Evolutionary conservation across 2,888 invertebrate species (phyloP).

Genomic region (Merodon equestris): DNA sequence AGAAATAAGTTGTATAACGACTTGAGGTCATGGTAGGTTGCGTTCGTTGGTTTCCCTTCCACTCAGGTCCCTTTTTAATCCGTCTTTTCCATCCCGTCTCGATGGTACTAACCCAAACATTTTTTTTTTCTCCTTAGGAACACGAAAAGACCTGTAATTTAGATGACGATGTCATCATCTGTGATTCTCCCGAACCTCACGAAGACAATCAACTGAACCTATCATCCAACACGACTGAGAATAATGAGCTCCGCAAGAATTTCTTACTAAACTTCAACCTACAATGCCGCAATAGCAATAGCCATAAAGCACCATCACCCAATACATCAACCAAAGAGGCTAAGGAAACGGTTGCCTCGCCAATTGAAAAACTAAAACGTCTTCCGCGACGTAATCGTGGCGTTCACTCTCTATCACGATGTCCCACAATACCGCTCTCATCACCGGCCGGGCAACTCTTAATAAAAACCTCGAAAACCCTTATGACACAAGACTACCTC

Average conservation of each 20-base stretch:
- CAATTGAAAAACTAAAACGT: conserved; percentile 74
- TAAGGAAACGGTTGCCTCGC: conserved; percentile 33
- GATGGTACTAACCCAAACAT: conserved; percentile 2
- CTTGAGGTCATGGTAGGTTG: too few relatives aligned
- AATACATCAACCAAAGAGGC: conserved; percentile 65
- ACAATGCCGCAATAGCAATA: conserved; percentile 70
- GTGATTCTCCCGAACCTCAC: conserved; percentile 77
- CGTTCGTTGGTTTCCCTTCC: too few relatives aligned
- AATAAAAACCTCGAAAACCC: conserved; percentile 79
- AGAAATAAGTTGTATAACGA: too few relatives aligned
- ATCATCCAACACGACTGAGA: conserved; percentile 71
- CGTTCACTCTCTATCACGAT: conserved; percentile 79
- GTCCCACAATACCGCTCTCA: conserved; percentile 80
- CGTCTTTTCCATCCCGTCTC: neutral
- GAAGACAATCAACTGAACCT: conserved; percentile 70
- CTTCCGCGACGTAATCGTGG: conserved; percentile 79
- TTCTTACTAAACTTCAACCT: conserved; percentile 80
- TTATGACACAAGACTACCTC: conserved; percentile 78
- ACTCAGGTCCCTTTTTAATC: too few relatives aligned
- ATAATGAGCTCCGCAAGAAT: conserved; percentile 75
- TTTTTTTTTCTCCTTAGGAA: conserved; percentile 74
- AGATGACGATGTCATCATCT: conserved; percentile 77
- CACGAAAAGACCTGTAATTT: conserved; percentile 80
- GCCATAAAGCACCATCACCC: conserved; percentile 44
- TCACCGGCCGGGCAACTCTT: conserved; percentile 80